Conservation (phyloP, 2,797 vertebrate genomes). For the Heterohyrax brucei region DNA sequence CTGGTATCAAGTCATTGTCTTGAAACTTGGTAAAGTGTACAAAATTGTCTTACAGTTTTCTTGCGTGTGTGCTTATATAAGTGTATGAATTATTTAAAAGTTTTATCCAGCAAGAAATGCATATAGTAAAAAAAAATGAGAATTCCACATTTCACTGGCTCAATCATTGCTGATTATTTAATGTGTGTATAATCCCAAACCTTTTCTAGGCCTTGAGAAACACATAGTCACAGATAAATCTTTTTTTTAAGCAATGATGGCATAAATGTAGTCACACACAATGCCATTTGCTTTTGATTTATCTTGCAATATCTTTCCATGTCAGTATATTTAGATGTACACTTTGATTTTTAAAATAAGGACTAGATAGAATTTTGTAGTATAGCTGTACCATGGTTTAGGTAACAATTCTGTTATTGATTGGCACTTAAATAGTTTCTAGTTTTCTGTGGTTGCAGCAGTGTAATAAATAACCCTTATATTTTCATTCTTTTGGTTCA, state of each 20-base stretch:
- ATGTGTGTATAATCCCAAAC: background rate
- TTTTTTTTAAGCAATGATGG: constrained; percentile 6
- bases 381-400: constrained; percentile 18
- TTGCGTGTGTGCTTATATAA: background rate
- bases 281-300: constrained; percentile 42
- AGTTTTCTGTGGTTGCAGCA: constrained; percentile 62
- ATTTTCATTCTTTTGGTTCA: constrained; percentile 46
- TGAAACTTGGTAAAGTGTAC: background rate
- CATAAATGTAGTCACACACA: background rate
- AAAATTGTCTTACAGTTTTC: background rate
- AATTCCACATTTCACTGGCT: background rate
- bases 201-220: background rate
- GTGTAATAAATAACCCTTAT: constrained; percentile 35
- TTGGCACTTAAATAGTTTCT: background rate
- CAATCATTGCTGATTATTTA: background rate
- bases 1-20: constrained; percentile 29
- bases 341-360: constrained; percentile 52
- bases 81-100: constrained; percentile 42
- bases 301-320: background rate
- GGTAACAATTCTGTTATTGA: constrained; percentile 11
- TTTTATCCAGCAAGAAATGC: constrained; percentile 41
- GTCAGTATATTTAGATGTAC: constrained; percentile 44
- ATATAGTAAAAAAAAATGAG: constrained; percentile 27
- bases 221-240: background rate
- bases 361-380: constrained; percentile 37